Base-by-base conservation (phyloP, 2,888 invertebrate species). In the Herminia tarsipennalis region DNA sequence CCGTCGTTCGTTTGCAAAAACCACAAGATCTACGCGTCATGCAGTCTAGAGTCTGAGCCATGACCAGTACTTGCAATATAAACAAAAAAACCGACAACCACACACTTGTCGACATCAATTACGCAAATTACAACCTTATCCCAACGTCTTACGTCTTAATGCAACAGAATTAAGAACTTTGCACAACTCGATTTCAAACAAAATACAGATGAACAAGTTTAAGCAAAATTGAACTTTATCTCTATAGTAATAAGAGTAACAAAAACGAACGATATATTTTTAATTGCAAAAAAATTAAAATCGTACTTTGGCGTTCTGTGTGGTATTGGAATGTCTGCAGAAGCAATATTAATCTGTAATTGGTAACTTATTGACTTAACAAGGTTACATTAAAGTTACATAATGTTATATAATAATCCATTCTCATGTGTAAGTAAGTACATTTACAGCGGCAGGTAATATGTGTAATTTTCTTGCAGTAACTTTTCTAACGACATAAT, bases 1-100 rank as follows among this genome's bases (percentile, higher is more conserved):
- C 79, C 62, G 75, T 71, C 69, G 66, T 60, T 62, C 74, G 70
- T 78, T 82, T 79, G 86, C 82, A 85, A 85, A 86, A 86, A 86
- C 82, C 76, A 65, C 82, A 81, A 76, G 77, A 74, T 73, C 73
- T 73, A 72, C 81, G 87, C 88, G 88, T 87, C 88, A 86, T 81
- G 86, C 88, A 83, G 88, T 88, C 88, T 88, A 73, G 77, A 83
- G 88, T 88, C 88, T 88, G 73, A 77, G 56, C 68, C 66, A 65
- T 55, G 70, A 66, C 66, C 54, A 67, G 67, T 67, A 66, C 67
- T 73, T 76, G 70, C 73, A 80, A 72, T 75, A 76, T 70, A 70
- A 79, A 76, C 60, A 82, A 81, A 81, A 82, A 78, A 71, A 59
- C 20, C 24, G 10, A 24, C 3, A 42, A 63, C 55, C 56, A 41